Conservation (phyloP, 2,888 invertebrate species). For the Cistogaster globosa region DNA sequence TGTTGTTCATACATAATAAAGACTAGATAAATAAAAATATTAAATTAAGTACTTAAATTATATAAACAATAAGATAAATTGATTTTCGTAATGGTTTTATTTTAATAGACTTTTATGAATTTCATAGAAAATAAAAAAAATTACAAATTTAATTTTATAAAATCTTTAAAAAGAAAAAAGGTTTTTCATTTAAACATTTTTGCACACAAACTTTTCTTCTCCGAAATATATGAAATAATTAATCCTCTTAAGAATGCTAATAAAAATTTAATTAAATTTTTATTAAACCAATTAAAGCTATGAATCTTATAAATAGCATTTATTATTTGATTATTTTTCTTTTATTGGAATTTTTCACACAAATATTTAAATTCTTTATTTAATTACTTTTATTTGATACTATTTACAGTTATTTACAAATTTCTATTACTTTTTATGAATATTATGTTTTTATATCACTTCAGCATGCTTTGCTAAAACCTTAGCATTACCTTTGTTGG, state of each 20-base stretch:
- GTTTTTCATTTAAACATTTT: slow-evolving; percentile 9
- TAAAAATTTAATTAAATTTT: slow-evolving; percentile 28
- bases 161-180: neutral
- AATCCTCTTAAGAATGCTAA: slow-evolving; percentile 9
- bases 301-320: slow-evolving; percentile 23
- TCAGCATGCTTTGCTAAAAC: no score
- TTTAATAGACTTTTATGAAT: neutral
- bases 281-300: slow-evolving; percentile 24
- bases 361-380: no score
- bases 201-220: neutral
- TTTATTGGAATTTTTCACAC: no score
- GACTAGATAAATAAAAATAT: slow-evolving; percentile 48
- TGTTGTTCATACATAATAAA: slow-evolving; percentile 50
- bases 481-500: no score
- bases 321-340: neutral
- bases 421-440: no score
- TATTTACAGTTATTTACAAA: no score
- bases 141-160: no score
- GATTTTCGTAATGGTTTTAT: slow-evolving; percentile 19
- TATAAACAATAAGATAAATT: slow-evolving; percentile 16
- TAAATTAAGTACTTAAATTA: slow-evolving; percentile 30
- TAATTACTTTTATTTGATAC: no score
- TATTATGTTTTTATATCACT: no score
- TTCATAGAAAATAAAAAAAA: slow-evolving; percentile 3
- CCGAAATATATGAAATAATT: neutral